These are phyloP conservation scores for Amblyornis subalaris DNA, from an alignment of 2,113 vertebrate genomes.

Conservation along the genomic window DNA sequence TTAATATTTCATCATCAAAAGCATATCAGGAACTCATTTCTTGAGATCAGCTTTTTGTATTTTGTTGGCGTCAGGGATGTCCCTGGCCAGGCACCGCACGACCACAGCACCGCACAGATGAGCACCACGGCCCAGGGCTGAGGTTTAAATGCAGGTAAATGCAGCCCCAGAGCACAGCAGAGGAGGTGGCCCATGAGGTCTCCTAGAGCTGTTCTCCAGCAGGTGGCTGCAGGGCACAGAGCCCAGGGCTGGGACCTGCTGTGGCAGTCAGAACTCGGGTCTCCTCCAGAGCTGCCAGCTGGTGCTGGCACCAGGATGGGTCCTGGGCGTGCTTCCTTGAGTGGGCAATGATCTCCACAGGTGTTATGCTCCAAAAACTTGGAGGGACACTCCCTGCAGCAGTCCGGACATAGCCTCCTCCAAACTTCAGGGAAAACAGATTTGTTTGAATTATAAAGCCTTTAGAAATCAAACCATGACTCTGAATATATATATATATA, in stretches of 20 bases:
- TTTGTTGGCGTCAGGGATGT: background rate
- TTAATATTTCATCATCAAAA: background rate
- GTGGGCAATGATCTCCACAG: background rate
- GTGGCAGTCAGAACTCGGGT: background rate
- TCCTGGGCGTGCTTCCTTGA: background rate
- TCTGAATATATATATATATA: background rate
- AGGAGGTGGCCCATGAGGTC: rapidly evolving
- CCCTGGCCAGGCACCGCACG: background rate
- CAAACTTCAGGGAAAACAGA: background rate
- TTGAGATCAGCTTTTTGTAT: background rate
- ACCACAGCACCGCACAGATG: too few relatives aligned
- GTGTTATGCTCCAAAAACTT: background rate
- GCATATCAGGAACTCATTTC: background rate
- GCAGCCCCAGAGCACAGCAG: background rate
- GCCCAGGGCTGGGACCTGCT: background rate
- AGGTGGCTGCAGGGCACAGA: background rate
- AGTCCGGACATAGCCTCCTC: background rate
- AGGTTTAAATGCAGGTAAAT: background rate
- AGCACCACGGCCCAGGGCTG: background rate
- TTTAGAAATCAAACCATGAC: background rate
- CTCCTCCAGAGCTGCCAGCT: background rate
- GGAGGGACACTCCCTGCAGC: background rate
- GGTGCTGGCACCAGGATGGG: background rate
- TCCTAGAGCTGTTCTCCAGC: background rate
- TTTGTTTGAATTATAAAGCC: background rate